Percentiles rank a stretch among this genome's conserved stretches.
phyloP scores from a whole-genome alignment of 2,888 invertebrate species.

The Heliconius sara region DNA sequence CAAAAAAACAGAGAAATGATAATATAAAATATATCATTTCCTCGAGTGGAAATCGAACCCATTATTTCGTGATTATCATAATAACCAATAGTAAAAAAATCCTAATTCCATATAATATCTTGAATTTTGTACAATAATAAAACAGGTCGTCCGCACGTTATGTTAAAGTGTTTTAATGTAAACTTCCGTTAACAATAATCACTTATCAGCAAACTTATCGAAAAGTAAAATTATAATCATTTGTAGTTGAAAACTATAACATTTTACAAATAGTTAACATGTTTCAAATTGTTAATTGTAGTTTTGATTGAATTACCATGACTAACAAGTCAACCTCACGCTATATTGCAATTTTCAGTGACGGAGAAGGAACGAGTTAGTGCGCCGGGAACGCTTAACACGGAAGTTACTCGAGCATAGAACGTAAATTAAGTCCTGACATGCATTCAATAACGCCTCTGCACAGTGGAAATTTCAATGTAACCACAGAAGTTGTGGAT shows the following conservation, averaged over 20 bases:
- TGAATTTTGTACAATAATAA: too few relatives aligned
- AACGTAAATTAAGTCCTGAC: slow-evolving; percentile 27
- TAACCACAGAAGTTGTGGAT: slow-evolving; percentile 6
- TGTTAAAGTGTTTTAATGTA: too few relatives aligned
- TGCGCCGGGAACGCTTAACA: slow-evolving; percentile 21
- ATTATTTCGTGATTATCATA: too few relatives aligned
- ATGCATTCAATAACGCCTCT: slow-evolving; percentile 23
- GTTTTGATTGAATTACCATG: background rate
- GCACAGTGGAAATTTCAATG: slow-evolving; percentile 6
- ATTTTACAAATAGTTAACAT: background rate
- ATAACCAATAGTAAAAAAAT: too few relatives aligned
- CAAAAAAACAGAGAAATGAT: too few relatives aligned
- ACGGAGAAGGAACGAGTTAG: slow-evolving; percentile 16
- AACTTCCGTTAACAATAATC: too few relatives aligned
- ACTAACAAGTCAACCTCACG: slow-evolving; percentile 19
- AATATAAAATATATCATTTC: too few relatives aligned
- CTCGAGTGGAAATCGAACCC: too few relatives aligned
- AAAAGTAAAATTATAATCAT: background rate
- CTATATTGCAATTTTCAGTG: slow-evolving; percentile 17
- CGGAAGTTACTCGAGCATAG: slow-evolving; percentile 21
- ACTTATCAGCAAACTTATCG: background rate
- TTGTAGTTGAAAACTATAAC: background rate
- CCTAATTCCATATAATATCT: too few relatives aligned
- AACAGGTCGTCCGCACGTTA: background rate
- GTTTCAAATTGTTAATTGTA: background rate